Conservation (phyloP, 2,888 invertebrate genomes). For the Eristalinus sepulchralis region DNA sequence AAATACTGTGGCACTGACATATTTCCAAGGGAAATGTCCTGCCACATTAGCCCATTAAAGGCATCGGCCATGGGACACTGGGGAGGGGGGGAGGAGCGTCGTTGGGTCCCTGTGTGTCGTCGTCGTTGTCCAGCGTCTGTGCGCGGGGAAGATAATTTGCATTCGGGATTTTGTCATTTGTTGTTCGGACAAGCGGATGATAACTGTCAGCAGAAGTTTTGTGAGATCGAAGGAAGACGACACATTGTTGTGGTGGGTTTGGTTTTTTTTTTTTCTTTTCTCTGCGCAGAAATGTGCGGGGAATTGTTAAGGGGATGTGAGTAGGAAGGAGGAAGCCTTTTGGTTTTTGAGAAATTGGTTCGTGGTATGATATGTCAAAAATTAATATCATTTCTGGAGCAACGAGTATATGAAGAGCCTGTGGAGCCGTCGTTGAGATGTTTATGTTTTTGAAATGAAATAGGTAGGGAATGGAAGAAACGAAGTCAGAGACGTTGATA, state of each 20-base stretch:
- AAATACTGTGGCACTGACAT: constrained; percentile 47
- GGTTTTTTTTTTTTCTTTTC: neutral
- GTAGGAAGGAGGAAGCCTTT: too few relatives aligned
- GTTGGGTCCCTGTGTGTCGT: constrained; percentile 1
- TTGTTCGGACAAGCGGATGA: constrained; percentile 65
- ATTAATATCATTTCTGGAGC: too few relatives aligned
- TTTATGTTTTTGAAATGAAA: too few relatives aligned
- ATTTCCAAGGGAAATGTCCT: constrained; percentile 65
- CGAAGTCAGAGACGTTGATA: too few relatives aligned
- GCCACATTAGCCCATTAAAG: constrained; percentile 69
- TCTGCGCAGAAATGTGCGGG: too few relatives aligned
- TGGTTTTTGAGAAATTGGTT: too few relatives aligned
- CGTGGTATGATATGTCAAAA: too few relatives aligned
- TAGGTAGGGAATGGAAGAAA: too few relatives aligned
- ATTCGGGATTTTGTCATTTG: constrained; percentile 67
- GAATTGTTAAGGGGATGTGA: too few relatives aligned
- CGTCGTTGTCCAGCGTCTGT: neutral
- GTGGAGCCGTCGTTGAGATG: too few relatives aligned
- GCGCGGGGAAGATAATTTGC: constrained; percentile 45
- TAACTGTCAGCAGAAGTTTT: constrained; percentile 59
- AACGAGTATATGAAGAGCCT: too few relatives aligned
- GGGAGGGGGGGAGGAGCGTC: neutral
- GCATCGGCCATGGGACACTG: constrained; percentile 50
- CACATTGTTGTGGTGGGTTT: constrained; percentile 34
- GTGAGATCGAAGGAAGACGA: constrained; percentile 58